phyloP scores from a whole-genome alignment of 2,797 vertebrate species.

The Echeneis naucrates region DNA sequence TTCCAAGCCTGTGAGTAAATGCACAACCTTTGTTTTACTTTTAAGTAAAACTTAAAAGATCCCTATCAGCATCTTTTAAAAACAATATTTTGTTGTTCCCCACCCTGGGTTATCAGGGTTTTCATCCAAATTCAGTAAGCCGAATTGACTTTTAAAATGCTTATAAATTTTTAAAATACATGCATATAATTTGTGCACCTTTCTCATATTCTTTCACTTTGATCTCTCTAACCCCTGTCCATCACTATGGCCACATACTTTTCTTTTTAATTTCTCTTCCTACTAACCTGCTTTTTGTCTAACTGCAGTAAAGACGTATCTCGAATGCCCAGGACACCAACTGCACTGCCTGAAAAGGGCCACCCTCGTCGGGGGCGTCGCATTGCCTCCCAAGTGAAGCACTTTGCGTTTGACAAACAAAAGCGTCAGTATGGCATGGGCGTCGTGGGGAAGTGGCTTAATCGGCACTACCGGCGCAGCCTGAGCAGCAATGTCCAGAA shows the following conservation, averaged over 20 bases:
- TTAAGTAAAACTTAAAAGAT: background rate
- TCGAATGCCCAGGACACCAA: constrained; percentile 44
- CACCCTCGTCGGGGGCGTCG: constrained; percentile 84
- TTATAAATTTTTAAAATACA: too few species aligned
- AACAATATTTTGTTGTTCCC: too few species aligned
- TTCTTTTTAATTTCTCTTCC: background rate
- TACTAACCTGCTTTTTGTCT: background rate
- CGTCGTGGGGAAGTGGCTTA: constrained; percentile 95
- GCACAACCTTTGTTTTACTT: too few species aligned
- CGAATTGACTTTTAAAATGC: too few species aligned
- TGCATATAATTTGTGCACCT: background rate
- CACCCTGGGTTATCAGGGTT: too few species aligned
- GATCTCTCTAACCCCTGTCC: background rate
- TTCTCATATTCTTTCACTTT: background rate
- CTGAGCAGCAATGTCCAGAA: constrained; percentile 94
- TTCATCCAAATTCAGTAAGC: too few species aligned
- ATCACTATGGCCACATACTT: too few species aligned
- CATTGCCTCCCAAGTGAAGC: constrained; percentile 92
- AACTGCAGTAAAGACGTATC: constrained; percentile 79
- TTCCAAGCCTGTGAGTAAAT: constrained; percentile 84
- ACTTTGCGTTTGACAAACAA: constrained; percentile 93
- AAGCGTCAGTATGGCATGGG: constrained; percentile 95
- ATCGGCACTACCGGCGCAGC: constrained; percentile 92
- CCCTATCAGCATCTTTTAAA: too few species aligned
- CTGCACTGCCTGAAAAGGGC: background rate